Conservation (phyloP, 2,888 invertebrate species). For the Gastrophysa polygoni region DNA sequence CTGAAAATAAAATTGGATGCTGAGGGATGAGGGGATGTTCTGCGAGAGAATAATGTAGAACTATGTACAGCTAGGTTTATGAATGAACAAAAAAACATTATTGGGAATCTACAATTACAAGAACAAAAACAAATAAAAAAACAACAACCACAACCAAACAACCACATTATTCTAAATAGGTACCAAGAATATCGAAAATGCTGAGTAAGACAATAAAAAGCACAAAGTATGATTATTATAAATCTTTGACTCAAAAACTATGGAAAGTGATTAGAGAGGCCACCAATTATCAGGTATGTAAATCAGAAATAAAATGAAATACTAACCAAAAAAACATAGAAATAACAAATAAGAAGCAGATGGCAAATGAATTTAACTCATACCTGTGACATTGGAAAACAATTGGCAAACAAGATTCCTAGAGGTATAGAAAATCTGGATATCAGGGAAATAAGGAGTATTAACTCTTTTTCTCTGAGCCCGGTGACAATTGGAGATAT, state of each 20-base stretch:
- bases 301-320: not conserved
- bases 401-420: not conserved
- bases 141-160: too few relatives aligned
- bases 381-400: not conserved
- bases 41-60: not conserved
- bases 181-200: too few relatives aligned
- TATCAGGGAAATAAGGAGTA: not conserved
- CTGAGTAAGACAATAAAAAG: too few relatives aligned
- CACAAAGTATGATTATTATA: too few relatives aligned
- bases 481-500: not conserved
- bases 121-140: too few relatives aligned
- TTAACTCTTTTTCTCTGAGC: not conserved
- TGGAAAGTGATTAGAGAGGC: too few relatives aligned
- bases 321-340: not conserved
- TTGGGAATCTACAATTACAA: not conserved
- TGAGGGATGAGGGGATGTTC: not conserved
- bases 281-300: too few relatives aligned
- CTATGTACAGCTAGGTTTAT: not conserved
- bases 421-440: not conserved
- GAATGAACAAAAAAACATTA: not conserved
- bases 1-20: too few relatives aligned
- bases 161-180: too few relatives aligned
- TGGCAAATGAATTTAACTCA: not conserved
- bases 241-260: too few relatives aligned
- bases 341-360: not conserved